A percentile compares a stretch with the other conserved stretches of the same genome.
These are phyloP conservation scores for Brienomyrus brachyistius DNA, from an alignment of 2,113 vertebrate species.

Conservation along the genomic window DNA sequence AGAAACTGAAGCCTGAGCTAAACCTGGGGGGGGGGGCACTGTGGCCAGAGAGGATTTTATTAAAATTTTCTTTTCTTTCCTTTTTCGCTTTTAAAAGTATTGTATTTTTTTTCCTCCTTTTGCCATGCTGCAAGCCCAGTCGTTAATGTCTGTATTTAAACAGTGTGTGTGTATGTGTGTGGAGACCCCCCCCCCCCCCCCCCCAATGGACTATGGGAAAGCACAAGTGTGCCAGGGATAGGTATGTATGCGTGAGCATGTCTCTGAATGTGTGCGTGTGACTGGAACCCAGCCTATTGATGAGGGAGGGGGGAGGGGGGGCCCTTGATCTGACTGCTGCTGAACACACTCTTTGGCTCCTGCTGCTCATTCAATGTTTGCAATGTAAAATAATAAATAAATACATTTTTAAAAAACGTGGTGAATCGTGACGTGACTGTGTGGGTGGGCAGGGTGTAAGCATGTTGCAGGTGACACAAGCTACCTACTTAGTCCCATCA, in stretches of 20 bases:
- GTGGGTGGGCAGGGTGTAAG: background rate
- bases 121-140: constrained; percentile 47
- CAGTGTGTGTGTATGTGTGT: constrained; percentile 34
- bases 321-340: constrained; percentile 68
- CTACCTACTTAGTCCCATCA: background rate
- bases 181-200: constrained; percentile 5
- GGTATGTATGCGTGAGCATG: background rate
- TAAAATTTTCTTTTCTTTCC: constrained; percentile 25
- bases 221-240: background rate
- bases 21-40: background rate
- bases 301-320: constrained; percentile 44
- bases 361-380: constrained; percentile 69
- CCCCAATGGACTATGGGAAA: constrained; percentile 28
- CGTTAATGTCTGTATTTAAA: constrained; percentile 46
- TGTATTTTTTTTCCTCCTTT: constrained; percentile 39
- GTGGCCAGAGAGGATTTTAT: constrained; percentile 18
- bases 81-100: constrained; percentile 29
- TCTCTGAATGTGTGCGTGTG: constrained; percentile 9
- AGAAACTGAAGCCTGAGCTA: background rate
- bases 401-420: constrained; percentile 58
- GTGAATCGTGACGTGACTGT: background rate
- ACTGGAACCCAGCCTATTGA: constrained; percentile 63
- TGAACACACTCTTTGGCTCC: constrained; percentile 64
- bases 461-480: background rate
- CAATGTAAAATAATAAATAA: constrained; percentile 70